These are phyloP conservation scores for Crossaster papposus DNA, from an alignment of 53 echinoderm and acorn worm genomes.

Conservation along the genomic window DNA sequence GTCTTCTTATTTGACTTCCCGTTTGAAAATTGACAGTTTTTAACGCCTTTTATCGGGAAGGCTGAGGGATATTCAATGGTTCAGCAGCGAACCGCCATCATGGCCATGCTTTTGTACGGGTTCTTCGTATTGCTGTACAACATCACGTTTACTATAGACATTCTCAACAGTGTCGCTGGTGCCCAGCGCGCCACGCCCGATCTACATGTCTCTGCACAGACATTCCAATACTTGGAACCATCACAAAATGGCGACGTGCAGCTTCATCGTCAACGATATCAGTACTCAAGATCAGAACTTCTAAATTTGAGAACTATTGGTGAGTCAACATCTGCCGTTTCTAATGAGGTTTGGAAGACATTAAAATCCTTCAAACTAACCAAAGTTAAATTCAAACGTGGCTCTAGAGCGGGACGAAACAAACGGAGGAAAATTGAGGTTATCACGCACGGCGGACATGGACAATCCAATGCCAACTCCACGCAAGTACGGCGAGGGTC, in stretches of 20 bases:
- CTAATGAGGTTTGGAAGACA: slow-evolving; percentile 12
- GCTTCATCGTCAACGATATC: neutral
- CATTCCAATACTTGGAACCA: neutral
- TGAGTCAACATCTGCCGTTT: neutral
- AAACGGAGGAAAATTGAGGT: neutral
- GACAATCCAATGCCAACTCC: neutral
- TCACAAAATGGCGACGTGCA: neutral
- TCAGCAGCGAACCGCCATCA: no score
- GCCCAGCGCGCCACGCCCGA: neutral
- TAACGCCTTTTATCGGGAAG: no score
- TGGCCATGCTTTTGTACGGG: neutral
- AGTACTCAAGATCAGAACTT: neutral
- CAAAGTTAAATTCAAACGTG: neutral
- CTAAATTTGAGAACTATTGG: neutral
- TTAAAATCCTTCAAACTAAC: neutral
- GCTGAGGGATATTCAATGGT: no score
- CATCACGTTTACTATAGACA: neutral
- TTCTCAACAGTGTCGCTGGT: neutral
- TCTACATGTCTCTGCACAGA: neutral
- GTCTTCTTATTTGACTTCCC: no score
- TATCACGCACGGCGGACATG: no score
- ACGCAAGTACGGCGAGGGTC: neutral
- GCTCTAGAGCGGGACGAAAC: neutral
- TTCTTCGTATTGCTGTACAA: neutral
- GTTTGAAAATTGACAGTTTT: no score